Base-by-base conservation (phyloP, 2,797 vertebrate genomes). In the Jordanella pulchra region DNA sequence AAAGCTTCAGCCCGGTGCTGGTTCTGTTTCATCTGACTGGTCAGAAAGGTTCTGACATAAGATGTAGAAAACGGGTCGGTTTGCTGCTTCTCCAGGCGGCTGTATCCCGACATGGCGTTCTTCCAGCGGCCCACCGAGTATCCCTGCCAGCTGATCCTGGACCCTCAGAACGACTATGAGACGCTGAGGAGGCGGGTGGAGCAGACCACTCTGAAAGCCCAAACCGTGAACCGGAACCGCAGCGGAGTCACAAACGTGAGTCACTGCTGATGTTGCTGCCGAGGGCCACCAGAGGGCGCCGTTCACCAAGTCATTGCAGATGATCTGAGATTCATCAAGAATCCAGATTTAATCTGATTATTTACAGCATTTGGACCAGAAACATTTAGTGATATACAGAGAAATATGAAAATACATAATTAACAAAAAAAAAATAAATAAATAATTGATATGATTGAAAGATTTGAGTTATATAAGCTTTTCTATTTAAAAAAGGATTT, bases 101-200 rank as follows among this genome's bases (percentile, higher is more conserved):
- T 99, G 65, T 99, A 97, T 76, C 98, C 98, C 1, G 97, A 99
- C 86, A 99, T 99, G 94, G 98, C 97, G 0, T 99, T 99, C 86
- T 99, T 99, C 93, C 97, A 99, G 93, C 95, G 97, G 23, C 95
- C 96, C 1, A 99, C 98, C 0, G 97, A 97, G 0, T 98, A 98
- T 83, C 98, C 98, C 0, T 98, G 97, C 81, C 96, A 96, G 54
- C 84, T 99, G 2, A 98, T 99, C 88, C 88, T 99, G 84, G 97
- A 99, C 80, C 97, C 97, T 0, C 95, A 97, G 87, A 99, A 99
- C 1, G 97, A 99, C 60, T 99, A 97, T 0, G 98, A 99, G 93
- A 99, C 98, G 0, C 93, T 99, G 56, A 95, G 98, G 15, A 93
- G 95, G 60, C 94, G 98, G 0, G 97, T 99, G 28, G 98, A 99